These are phyloP conservation scores for Drosophila multiciliata DNA, from an alignment of 2,888 invertebrate species.

Conservation along the genomic window DNA sequence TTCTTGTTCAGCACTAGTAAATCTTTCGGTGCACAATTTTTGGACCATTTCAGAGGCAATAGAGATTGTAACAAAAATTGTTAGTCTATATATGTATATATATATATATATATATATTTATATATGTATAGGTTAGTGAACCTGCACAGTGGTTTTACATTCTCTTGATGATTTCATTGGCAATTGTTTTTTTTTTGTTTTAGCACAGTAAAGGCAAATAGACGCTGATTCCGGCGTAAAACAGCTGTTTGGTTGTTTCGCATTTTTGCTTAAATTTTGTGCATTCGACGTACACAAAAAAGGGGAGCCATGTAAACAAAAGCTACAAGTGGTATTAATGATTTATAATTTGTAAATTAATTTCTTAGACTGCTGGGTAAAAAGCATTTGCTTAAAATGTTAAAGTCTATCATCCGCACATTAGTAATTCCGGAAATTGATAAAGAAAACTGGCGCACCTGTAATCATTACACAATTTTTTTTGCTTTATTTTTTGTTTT, in stretches of 20 bases:
- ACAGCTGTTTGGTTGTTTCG: slow-evolving; percentile 3
- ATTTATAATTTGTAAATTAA: neutral
- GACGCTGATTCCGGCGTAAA: neutral
- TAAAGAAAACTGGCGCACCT: neutral
- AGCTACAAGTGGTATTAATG: neutral
- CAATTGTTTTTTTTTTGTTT: neutral
- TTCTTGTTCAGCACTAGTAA: neutral
- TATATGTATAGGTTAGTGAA: slow-evolving; percentile 5
- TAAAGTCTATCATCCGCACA: neutral
- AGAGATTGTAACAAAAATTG: neutral
- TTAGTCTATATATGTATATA: neutral
- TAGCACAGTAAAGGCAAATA: neutral
- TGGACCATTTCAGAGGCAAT: neutral
- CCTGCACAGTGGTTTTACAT: slow-evolving; percentile 12
- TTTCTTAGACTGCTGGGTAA: neutral
- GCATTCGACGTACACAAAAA: neutral
- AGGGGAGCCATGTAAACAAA: neutral
- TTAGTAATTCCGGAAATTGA: neutral
- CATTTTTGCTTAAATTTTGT: neutral
- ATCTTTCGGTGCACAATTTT: neutral
- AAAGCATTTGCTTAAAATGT: neutral
- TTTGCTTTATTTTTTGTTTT: neutral
- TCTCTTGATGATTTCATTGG: slow-evolving; percentile 14
- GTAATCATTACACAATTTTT: no score
- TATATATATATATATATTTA: neutral